Conservation (phyloP, 1,140 invertebrate species). For the Chironomus striatipennis region DNA sequence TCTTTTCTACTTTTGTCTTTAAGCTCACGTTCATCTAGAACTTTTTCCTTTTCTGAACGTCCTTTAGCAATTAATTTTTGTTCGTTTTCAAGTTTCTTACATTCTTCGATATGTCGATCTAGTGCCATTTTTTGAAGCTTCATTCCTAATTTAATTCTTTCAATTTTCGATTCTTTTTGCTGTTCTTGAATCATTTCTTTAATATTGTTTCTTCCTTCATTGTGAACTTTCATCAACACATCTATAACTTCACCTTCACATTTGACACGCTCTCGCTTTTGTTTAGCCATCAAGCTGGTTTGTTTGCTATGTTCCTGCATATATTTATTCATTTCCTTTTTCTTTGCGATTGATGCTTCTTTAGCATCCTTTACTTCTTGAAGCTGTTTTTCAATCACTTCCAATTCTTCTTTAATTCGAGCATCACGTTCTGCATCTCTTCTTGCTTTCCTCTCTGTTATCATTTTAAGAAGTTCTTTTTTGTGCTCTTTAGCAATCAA, state of each 20-base stretch:
- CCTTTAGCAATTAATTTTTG: not conserved
- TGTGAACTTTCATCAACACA: not conserved
- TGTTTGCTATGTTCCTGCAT: not conserved
- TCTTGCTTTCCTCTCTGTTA: not conserved
- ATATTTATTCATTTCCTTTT: not conserved
- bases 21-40: not conserved
- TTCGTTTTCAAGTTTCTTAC: not conserved
- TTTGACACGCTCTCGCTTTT: not conserved
- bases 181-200: conserved; percentile 15
- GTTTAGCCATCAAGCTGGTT: not conserved
- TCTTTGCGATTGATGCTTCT: not conserved
- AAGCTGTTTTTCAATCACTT: not conserved
- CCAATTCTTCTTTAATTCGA: not conserved
- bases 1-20: not conserved
- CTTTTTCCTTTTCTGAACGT: not conserved
- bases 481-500: not conserved
- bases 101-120: not conserved
- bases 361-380: not conserved
- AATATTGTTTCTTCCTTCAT: conserved; percentile 10
- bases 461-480: not conserved
- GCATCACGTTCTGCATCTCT: not conserved
- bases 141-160: not conserved
- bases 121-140: not conserved
- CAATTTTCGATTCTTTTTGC: not conserved
- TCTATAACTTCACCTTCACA: not conserved